phyloP scores from a whole-genome alignment of 2,113 vertebrate genomes.

The Phainopepla nitens region DNA sequence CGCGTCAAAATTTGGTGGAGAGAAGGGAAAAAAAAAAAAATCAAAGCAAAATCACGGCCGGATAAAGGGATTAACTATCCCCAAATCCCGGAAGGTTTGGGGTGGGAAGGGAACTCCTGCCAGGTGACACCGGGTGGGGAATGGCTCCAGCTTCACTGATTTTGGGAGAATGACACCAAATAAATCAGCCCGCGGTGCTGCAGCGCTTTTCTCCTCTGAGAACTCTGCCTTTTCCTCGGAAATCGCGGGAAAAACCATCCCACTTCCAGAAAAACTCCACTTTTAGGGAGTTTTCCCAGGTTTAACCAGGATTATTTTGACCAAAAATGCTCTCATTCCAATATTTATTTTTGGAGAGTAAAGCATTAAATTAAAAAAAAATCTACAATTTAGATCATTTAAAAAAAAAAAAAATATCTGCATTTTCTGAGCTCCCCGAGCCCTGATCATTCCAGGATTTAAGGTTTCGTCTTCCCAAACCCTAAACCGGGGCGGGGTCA shows the following conservation, averaged over 20 bases:
- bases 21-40: neutral
- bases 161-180: neutral
- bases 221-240: neutral
- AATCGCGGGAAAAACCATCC: accelerated
- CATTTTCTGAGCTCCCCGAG: neutral
- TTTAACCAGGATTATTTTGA: neutral
- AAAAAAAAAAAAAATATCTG: neutral
- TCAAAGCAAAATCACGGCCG: neutral
- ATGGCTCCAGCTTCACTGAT: accelerated
- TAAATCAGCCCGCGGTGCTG: neutral
- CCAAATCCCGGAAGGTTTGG: too few species aligned
- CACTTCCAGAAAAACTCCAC: accelerated
- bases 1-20: neutral
- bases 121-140: too few species aligned
- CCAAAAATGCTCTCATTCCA: accelerated
- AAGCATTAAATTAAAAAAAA: neutral
- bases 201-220: neutral
- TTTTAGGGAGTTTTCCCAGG: neutral
- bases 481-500: neutral
- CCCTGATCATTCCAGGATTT: neutral
- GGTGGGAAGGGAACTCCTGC: neutral
- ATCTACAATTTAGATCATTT: neutral
- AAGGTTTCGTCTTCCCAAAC: neutral
- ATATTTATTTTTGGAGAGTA: neutral
- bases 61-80: neutral